These are phyloP conservation scores for Miichthys miiuy DNA, from an alignment of 2,797 vertebrate species.

Conservation along the genomic window DNA sequence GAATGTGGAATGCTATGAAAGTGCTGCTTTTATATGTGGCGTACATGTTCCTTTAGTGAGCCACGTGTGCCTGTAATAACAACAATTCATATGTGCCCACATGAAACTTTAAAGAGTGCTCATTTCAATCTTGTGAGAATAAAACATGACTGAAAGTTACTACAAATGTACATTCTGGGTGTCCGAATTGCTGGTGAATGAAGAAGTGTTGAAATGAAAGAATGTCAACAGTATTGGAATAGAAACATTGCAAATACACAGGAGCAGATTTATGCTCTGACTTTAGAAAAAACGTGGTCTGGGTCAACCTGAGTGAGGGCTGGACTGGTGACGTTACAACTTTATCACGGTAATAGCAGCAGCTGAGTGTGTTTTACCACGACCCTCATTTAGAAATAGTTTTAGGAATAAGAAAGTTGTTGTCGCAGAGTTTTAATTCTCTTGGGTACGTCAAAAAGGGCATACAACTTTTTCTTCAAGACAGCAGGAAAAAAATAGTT, in stretches of 20 bases:
- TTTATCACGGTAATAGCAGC: background rate
- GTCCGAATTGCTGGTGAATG: background rate
- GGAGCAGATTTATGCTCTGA: background rate
- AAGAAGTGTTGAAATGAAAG: background rate
- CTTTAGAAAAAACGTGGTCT: no score
- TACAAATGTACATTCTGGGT: background rate
- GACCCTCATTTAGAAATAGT: background rate
- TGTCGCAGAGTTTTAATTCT: background rate
- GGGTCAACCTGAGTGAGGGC: background rate
- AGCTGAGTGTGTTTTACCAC: no score
- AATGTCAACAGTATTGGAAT: background rate
- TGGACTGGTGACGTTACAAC: background rate
- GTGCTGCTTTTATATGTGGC: constrained; percentile 1
- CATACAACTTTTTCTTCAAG: background rate
- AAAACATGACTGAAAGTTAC: background rate
- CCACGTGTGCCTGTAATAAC: no score
- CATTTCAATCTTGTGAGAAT: background rate
- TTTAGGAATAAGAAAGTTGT: background rate
- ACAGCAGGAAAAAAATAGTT: background rate
- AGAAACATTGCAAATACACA: background rate
- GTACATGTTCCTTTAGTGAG: background rate
- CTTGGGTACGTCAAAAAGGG: background rate
- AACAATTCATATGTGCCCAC: background rate
- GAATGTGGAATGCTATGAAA: background rate
- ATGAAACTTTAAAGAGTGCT: background rate